Evolutionary conservation across 2,797 vertebrate genomes (phyloP), one percentile per base, ranked within the genome.

Genomic region (Spondyliosoma cantharus): DNA sequence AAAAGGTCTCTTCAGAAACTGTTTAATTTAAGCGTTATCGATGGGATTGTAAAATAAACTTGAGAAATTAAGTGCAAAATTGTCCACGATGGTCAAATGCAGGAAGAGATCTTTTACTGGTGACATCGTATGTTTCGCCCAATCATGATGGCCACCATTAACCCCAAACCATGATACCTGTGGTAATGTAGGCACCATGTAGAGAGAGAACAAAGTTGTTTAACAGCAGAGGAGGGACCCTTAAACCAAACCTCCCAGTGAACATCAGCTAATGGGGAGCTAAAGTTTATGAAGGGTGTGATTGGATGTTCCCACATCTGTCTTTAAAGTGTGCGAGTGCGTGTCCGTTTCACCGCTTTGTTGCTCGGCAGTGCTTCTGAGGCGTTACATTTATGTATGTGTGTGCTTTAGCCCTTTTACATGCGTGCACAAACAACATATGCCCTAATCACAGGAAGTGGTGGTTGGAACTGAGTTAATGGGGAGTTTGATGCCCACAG

Each of bases 221-320:
- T 76, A 59, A 81, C 62, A 69, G 62, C 63, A 61, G 78, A 66
- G 25, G 19, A 49, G 77, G 56, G 59, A 73, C 60, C 27, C 16
- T 73, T 76, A 62, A 76, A 81, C 67, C 8, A 22, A 76, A 60
- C 45, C 49, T 71, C 57, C 50, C 63, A n/a, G 24, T 61, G 61
- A 86, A 78, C 82, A 68, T 75, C 61, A 20, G n/a, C 71, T 83
- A 85, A 87, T 82, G 73, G 85, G 84, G 66, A 76, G 27, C 45
- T 78, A 85, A 80, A 67, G 29, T 90, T 92, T 86, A 91, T 84
- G 84, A 74, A 20, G 78, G 74, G 83, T 91, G 85, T 88, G 71
- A 89, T 89, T 90, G 80, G 76, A 78, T 78, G 73, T 84, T 70
- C 76, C 62, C 64, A 67, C 74, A 29, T 83, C 76, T 79, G 78